These are phyloP conservation scores for Zaprionus tsacasi DNA, from an alignment of 1,140 invertebrate species.

Conservation along the genomic window DNA sequence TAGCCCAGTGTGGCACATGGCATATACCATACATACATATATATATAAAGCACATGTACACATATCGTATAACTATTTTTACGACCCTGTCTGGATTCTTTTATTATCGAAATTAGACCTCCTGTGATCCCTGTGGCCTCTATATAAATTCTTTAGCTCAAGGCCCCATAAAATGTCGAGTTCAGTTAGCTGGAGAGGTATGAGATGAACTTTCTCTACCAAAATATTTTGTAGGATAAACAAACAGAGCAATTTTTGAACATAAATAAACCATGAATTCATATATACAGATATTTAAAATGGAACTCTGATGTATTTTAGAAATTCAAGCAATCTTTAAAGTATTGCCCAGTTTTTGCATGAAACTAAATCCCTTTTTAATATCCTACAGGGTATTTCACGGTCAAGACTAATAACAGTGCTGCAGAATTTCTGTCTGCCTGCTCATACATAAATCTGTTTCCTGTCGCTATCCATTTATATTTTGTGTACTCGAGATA, in stretches of 20 bases:
- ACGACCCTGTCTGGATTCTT: not conserved
- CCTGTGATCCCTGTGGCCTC: not conserved
- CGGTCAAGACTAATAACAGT: not conserved
- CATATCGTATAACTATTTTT: constrained; percentile 5
- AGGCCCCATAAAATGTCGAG: not conserved
- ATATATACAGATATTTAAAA: too few species aligned
- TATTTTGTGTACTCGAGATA: constrained; percentile 11
- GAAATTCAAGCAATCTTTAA: too few species aligned
- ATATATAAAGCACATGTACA: not conserved
- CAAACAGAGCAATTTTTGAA: too few species aligned
- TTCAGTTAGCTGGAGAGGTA: not conserved
- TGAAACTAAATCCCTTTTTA: not conserved
- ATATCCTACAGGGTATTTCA: not conserved
- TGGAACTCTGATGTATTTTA: too few species aligned
- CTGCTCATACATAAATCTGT: not conserved
- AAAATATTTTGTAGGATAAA: too few species aligned
- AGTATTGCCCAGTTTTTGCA: too few species aligned
- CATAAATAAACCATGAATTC: too few species aligned
- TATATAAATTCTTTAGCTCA: not conserved
- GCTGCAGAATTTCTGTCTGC: not conserved
- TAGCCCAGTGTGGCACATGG: constrained; percentile 4
- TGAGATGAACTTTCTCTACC: not conserved
- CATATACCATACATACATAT: not conserved
- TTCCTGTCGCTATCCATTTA: constrained; percentile 8
- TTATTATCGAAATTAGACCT: not conserved